Conservation (phyloP, 2,113 vertebrate species). For the Colaptes auratus region DNA sequence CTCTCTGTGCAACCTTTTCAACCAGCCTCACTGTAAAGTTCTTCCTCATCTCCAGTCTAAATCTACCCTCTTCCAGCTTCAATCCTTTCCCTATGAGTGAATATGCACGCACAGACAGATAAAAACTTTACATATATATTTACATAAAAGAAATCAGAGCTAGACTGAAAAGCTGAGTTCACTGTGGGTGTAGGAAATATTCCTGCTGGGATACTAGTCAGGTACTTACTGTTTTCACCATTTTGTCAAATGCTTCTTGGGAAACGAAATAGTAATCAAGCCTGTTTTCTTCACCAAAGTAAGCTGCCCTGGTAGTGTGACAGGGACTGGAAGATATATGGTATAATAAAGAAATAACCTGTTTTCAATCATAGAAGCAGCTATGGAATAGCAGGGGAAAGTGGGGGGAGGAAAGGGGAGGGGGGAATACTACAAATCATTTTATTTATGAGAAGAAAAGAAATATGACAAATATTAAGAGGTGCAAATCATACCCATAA, state of each 20-base stretch:
- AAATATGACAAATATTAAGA: not conserved
- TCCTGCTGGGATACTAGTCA: not conserved
- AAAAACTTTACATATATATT: fast-evolving
- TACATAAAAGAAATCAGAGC: not conserved
- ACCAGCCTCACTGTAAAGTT: no score
- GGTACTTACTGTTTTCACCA: conserved; percentile 80
- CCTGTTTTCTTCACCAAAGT: conserved; percentile 87
- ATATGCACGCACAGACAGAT: not conserved
- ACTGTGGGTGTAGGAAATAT: not conserved
- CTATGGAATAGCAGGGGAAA: not conserved
- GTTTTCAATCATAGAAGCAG: not conserved
- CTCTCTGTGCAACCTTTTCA: no score
- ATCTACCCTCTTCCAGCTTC: no score
- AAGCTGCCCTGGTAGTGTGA: conserved; percentile 89
- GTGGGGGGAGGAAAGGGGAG: no score
- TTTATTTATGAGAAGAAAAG: conserved; percentile 6
- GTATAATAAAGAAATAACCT: not conserved
- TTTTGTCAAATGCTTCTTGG: conserved; percentile 83
- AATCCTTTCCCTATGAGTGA: not conserved
- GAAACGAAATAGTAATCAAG: conserved; percentile 90
- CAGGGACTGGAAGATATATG: conserved; percentile 79
- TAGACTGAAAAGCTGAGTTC: not conserved
- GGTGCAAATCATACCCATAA: conserved; percentile 17
- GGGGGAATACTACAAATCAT: not conserved
- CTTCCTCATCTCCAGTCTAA: no score